phyloP scores from a whole-genome alignment of 2,888 invertebrate genomes.

The Adelphocoris suturalis region DNA sequence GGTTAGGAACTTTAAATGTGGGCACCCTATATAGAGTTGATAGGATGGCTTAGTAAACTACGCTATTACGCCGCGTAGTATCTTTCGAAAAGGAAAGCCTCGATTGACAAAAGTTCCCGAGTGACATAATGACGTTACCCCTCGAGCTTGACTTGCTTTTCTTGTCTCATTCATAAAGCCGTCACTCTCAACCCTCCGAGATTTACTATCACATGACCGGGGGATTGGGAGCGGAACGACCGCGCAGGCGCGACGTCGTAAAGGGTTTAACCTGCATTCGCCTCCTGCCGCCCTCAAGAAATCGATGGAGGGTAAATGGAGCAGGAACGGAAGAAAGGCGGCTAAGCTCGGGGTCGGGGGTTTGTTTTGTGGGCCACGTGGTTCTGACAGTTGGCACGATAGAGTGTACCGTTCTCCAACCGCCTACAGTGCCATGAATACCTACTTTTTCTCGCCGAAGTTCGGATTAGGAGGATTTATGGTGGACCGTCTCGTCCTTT shows the following conservation, averaged over 20 bases:
- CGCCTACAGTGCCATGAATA: background rate
- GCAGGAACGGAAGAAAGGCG: slow-evolving; percentile 42
- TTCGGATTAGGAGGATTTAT: background rate
- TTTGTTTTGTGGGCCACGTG: slow-evolving; percentile 44
- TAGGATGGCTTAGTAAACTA: too few species aligned
- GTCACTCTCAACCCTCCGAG: slow-evolving; percentile 31
- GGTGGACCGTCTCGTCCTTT: background rate
- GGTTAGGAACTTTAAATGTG: too few species aligned
- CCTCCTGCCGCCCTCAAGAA: background rate
- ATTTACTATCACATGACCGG: slow-evolving; percentile 1
- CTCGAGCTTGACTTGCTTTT: background rate
- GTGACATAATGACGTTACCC: slow-evolving; percentile 27
- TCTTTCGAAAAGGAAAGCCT: background rate
- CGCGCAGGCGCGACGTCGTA: slow-evolving; percentile 12
- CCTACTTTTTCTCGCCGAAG: background rate
- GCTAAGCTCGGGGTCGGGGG: background rate
- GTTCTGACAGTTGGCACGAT: slow-evolving; percentile 44
- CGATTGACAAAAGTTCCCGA: background rate
- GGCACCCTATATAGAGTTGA: too few species aligned
- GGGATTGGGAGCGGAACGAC: background rate
- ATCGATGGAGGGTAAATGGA: slow-evolving; percentile 50
- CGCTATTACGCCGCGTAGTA: too few species aligned
- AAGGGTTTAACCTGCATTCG: slow-evolving; percentile 46
- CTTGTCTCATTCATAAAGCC: slow-evolving; percentile 33
- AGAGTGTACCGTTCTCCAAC: slow-evolving; percentile 1